These are phyloP conservation scores for Calephelis perditalis DNA, from an alignment of 2,888 invertebrate genomes.

Conservation along the genomic window DNA sequence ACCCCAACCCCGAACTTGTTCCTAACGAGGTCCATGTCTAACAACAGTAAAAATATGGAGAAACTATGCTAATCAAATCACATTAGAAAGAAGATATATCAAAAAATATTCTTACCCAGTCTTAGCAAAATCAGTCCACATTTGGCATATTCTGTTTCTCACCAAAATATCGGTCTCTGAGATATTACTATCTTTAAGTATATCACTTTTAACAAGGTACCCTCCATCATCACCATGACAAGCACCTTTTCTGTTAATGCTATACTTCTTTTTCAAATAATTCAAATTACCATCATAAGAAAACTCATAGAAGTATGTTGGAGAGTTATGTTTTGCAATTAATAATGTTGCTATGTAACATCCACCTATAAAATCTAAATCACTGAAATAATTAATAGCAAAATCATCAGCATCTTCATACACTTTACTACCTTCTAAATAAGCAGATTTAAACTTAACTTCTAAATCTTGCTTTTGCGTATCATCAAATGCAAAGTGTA, in stretches of 20 bases:
- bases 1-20: no score
- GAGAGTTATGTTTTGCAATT: constrained; percentile 51
- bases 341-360: constrained; percentile 48
- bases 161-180: constrained; percentile 51
- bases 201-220: constrained; percentile 68
- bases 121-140: constrained; percentile 83
- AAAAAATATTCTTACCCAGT: constrained; percentile 51
- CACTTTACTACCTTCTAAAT: constrained; percentile 56
- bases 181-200: constrained; percentile 39
- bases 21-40: no score
- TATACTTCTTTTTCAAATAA: constrained; percentile 61
- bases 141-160: constrained; percentile 60
- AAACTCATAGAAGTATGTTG: constrained; percentile 78
- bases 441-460: constrained; percentile 52
- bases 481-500: constrained; percentile 49
- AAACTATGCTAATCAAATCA: no score
- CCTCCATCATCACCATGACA: constrained; percentile 80
- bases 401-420: constrained; percentile 52
- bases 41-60: no score
- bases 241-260: constrained; percentile 67
- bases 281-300: constrained; percentile 76
- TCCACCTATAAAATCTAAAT: constrained; percentile 64
- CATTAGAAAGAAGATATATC: no score
- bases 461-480: constrained; percentile 42
- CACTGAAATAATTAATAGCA: constrained; percentile 67